Evolutionary conservation across 2,797 vertebrate species (phyloP).

Genomic region (Anisognathus igniventris): DNA sequence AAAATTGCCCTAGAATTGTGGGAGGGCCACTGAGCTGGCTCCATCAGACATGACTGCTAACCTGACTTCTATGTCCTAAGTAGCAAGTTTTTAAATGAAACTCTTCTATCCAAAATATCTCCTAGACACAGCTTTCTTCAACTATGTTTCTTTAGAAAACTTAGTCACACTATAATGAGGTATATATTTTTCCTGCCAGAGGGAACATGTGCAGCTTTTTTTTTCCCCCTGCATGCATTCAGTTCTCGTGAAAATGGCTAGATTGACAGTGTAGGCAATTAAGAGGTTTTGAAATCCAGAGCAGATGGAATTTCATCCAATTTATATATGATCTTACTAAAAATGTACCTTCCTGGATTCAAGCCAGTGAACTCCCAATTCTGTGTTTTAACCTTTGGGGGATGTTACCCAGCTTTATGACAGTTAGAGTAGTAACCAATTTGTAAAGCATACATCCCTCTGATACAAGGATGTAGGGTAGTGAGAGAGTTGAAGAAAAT

Average conservation of each 20-base stretch:
- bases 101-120: neutral
- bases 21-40: neutral
- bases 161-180: neutral
- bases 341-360: neutral
- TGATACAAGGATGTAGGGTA: neutral
- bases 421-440: neutral
- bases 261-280: neutral
- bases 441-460: neutral
- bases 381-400: neutral
- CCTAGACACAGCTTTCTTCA: neutral
- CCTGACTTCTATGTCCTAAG: neutral
- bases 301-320: neutral
- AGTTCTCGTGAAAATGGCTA: neutral
- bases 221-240: neutral
- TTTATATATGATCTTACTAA: neutral
- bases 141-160: neutral
- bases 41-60: accelerated
- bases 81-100: neutral
- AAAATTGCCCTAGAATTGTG: neutral
- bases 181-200: neutral
- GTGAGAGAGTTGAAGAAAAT: neutral
- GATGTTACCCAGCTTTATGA: neutral
- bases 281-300: slow-evolving; percentile 27
- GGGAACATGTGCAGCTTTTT: neutral
- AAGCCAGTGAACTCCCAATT: neutral